These are phyloP conservation scores for Sinocyclocheilus maitianheensis DNA, from an alignment of 2,113 vertebrate species.

Conservation along the genomic window DNA sequence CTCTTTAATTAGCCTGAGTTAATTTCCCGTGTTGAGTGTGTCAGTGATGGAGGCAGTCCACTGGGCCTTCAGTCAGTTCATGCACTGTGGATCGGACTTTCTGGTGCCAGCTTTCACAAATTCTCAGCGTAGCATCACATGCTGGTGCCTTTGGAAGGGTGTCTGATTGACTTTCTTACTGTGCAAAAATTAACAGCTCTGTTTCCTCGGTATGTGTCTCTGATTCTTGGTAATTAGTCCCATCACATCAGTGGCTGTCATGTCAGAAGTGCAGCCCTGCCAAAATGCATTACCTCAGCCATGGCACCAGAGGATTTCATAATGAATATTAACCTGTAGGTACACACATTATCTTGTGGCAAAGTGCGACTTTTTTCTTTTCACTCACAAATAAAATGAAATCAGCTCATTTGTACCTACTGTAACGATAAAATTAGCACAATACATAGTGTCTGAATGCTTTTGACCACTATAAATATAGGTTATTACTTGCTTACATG, in stretches of 20 bases:
- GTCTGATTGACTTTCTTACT: constrained; percentile 59
- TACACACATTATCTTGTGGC: background rate
- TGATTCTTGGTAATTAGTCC: constrained; percentile 58
- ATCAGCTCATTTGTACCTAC: background rate
- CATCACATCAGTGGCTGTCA: constrained; percentile 46
- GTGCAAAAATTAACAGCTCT: constrained; percentile 59
- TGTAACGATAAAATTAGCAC: background rate
- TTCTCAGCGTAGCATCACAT: constrained; percentile 44
- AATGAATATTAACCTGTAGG: constrained; percentile 13
- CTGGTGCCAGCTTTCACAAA: constrained; percentile 48
- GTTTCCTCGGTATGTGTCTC: constrained; percentile 47
- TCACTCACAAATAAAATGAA: background rate
- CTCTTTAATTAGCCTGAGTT: constrained; percentile 61
- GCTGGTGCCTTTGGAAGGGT: constrained; percentile 46
- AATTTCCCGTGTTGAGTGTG: constrained; percentile 58
- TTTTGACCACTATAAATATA: background rate
- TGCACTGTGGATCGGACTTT: constrained; percentile 49
- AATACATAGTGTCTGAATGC: background rate
- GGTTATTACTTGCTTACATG: background rate
- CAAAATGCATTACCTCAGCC: constrained; percentile 6
- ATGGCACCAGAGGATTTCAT: constrained; percentile 3
- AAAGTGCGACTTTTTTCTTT: background rate
- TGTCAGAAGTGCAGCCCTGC: constrained; percentile 43
- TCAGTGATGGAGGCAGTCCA: constrained; percentile 43
- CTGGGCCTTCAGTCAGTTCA: constrained; percentile 48